These are phyloP conservation scores for Megaceryle alcyon DNA, from an alignment of 2,797 vertebrate species.

Conservation along the genomic window DNA sequence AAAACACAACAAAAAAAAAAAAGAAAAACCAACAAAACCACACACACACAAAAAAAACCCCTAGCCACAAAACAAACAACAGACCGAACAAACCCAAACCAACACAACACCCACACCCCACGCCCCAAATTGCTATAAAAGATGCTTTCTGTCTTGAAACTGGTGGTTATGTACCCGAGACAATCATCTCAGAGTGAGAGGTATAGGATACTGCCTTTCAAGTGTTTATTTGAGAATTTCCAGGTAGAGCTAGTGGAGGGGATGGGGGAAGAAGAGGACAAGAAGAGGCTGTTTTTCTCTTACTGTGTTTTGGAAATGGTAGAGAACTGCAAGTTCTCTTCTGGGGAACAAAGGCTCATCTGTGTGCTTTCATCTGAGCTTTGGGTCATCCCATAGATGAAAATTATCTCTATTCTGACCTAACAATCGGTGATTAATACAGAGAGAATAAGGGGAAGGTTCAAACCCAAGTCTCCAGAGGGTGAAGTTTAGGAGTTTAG, in stretches of 20 bases:
- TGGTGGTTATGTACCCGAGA: not conserved
- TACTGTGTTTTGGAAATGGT: not conserved
- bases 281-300: not conserved
- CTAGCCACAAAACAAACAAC: not conserved
- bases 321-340: not conserved
- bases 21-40: not conserved
- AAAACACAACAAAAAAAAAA: not conserved
- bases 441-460: not conserved
- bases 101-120: too few relatives aligned
- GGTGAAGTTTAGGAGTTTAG: not conserved
- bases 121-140: not conserved
- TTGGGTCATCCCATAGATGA: not conserved
- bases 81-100: too few relatives aligned
- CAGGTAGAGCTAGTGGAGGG: not conserved
- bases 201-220: not conserved
- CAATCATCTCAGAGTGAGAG: not conserved
- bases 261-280: rapidly evolving
- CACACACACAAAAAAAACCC: too few relatives aligned
- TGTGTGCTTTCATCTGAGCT: not conserved
- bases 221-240: not conserved
- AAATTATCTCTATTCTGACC: not conserved
- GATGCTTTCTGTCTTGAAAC: not conserved
- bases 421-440: not conserved
- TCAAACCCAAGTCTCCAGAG: not conserved
- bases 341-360: not conserved